Conservation (phyloP, 2,797 vertebrate species). For the Spea hammondii region DNA sequence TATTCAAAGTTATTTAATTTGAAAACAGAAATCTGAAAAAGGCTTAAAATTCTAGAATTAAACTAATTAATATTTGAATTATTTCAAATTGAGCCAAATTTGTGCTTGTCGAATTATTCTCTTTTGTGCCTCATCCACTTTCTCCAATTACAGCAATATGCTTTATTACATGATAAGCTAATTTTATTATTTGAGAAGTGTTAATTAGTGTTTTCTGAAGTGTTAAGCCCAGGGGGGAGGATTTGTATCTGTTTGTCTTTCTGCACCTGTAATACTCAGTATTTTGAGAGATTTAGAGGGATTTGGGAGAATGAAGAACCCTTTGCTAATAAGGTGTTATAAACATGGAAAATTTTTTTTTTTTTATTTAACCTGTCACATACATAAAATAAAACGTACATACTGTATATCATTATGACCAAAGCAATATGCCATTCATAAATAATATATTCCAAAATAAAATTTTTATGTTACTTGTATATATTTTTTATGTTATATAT, state of each 20-base stretch:
- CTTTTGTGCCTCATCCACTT: background rate
- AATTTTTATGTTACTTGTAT: background rate
- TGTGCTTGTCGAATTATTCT: background rate
- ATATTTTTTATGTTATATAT: too few relatives aligned
- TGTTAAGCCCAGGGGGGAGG: constrained; percentile 37
- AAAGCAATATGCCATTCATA: background rate
- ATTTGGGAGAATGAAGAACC: background rate
- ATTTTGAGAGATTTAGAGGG: constrained; percentile 1
- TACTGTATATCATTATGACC: too few relatives aligned
- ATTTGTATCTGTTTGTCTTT: background rate
- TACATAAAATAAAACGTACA: too few relatives aligned
- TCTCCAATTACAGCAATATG: constrained; percentile 24
- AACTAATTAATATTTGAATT: constrained; percentile 18
- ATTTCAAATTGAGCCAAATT: background rate
- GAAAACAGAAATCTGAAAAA: background rate
- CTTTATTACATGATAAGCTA: constrained; percentile 47
- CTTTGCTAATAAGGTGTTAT: background rate
- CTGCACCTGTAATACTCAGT: constrained; percentile 37
- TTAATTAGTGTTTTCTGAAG: constrained; percentile 47
- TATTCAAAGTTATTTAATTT: too few relatives aligned
- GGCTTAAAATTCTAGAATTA: constrained; percentile 16
- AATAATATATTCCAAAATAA: background rate
- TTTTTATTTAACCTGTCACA: background rate
- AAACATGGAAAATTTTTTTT: background rate
- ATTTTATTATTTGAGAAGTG: constrained; percentile 51